Percentiles rank a stretch among this genome's conserved stretches.
These are phyloP conservation scores for Austrolebias charrua DNA, from an alignment of 2,797 vertebrate genomes.

Conservation along the genomic window DNA sequence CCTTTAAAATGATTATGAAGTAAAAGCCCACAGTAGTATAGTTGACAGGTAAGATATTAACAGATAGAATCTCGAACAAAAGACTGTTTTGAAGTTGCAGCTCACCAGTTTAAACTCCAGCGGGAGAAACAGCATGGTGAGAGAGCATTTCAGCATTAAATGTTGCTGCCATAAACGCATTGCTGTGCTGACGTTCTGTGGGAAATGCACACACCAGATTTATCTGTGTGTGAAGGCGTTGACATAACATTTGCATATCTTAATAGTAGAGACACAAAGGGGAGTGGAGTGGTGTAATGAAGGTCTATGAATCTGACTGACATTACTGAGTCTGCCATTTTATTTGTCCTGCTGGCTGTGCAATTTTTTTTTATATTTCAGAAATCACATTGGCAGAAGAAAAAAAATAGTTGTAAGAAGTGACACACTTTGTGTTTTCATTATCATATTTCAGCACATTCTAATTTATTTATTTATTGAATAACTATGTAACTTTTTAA, in stretches of 20 bases:
- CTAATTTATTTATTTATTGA: neutral
- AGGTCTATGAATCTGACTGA: slow-evolving; percentile 46
- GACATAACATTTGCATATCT: slow-evolving; percentile 70
- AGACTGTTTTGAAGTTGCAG: too few relatives aligned
- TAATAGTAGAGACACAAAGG: slow-evolving; percentile 46
- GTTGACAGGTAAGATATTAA: too few relatives aligned
- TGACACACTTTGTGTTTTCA: neutral
- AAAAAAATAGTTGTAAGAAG: neutral
- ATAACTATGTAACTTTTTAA: neutral
- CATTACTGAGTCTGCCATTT: slow-evolving; percentile 1
- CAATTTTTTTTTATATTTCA: slow-evolving; percentile 14
- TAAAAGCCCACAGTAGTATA: too few relatives aligned
- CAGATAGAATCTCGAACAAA: too few relatives aligned
- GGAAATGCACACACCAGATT: slow-evolving; percentile 53
- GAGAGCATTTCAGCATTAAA: slow-evolving; percentile 34
- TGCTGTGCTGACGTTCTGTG: slow-evolving; percentile 8
- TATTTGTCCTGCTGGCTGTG: slow-evolving; percentile 5
- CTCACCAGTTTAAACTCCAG: neutral
- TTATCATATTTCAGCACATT: slow-evolving; percentile 15
- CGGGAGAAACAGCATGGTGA: slow-evolving; percentile 11
- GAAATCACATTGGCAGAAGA: neutral
- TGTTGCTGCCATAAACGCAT: slow-evolving; percentile 23
- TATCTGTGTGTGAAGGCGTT: slow-evolving; percentile 49
- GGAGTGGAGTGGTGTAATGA: slow-evolving; percentile 11
- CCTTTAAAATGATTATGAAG: too few relatives aligned